Evolutionary conservation across 2,113 vertebrate genomes (phyloP).

Genomic region (Phodopus roborovskii): DNA sequence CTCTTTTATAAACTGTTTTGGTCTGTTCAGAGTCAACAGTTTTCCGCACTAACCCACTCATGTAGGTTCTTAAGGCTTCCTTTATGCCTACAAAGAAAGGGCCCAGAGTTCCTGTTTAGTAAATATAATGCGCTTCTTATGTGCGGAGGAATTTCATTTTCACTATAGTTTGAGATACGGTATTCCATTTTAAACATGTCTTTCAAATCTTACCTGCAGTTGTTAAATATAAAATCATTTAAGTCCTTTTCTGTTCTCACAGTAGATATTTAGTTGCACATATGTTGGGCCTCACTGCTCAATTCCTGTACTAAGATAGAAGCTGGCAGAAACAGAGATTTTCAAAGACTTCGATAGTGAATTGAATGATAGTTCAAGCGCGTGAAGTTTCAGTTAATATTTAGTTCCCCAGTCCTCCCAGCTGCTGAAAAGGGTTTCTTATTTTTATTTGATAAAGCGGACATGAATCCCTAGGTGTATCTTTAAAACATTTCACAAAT

Average conservation of each 20-base stretch:
- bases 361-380: background rate
- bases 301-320: conserved; percentile 68
- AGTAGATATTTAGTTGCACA: conserved; percentile 50
- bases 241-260: background rate
- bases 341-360: conserved; percentile 40
- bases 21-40: conserved; percentile 69
- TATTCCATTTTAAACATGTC: conserved; percentile 15
- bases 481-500: conserved; percentile 34
- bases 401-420: background rate
- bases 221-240: conserved; percentile 38
- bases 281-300: conserved; percentile 61
- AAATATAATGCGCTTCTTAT: background rate
- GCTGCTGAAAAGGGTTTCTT: background rate
- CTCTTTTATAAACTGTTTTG: conserved; percentile 64
- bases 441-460: background rate
- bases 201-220: conserved; percentile 51
- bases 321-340: conserved; percentile 63
- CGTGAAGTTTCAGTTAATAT: too few relatives aligned
- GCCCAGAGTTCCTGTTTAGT: conserved; percentile 8
- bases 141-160: background rate
- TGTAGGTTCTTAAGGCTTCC: conserved; percentile 29
- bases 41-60: conserved; percentile 59
- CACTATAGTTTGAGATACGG: conserved; percentile 54
- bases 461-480: conserved; percentile 7
- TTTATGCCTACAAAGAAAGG: conserved; percentile 55